A percentile compares a stretch with the other conserved stretches of the same genome.
These are phyloP conservation scores for Intellagama lesueurii DNA, from an alignment of 2,797 vertebrate species.

Conservation along the genomic window DNA sequence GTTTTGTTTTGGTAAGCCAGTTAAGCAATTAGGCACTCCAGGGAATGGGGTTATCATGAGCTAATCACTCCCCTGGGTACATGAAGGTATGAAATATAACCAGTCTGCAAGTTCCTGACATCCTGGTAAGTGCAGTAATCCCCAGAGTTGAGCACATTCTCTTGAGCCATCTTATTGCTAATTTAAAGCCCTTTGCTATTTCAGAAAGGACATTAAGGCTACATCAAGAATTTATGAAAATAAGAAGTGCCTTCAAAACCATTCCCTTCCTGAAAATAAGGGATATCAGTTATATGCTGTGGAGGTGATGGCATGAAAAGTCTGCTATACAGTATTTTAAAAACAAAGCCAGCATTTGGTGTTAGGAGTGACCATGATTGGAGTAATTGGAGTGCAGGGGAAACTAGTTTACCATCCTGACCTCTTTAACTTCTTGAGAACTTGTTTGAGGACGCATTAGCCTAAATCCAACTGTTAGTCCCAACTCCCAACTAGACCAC, in stretches of 20 bases:
- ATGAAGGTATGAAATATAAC: constrained; percentile 60
- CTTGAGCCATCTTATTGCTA: constrained; percentile 37
- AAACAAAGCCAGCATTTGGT: neutral
- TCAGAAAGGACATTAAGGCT: constrained; percentile 20
- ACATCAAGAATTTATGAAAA: constrained; percentile 1
- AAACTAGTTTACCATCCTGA: neutral
- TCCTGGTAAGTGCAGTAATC: constrained; percentile 61
- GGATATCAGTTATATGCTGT: neutral
- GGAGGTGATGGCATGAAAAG: neutral
- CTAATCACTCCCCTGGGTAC: constrained; percentile 67
- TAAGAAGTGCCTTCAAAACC: neutral
- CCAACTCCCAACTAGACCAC: too few relatives aligned
- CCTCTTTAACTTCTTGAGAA: too few relatives aligned
- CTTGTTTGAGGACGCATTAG: too few relatives aligned
- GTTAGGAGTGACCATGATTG: neutral
- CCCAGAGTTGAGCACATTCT: constrained; percentile 42
- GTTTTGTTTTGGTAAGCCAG: constrained; percentile 66
- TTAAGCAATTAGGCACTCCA: constrained; percentile 56
- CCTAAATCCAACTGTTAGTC: too few relatives aligned
- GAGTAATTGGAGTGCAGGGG: neutral
- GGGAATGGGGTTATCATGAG: constrained; percentile 64
- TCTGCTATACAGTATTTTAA: neutral
- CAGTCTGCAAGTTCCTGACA: constrained; percentile 58
- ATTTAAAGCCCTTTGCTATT: constrained; percentile 29
- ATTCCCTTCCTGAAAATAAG: neutral